phyloP scores from a whole-genome alignment of 2,888 invertebrate genomes.

The Anorthoa munda region DNA sequence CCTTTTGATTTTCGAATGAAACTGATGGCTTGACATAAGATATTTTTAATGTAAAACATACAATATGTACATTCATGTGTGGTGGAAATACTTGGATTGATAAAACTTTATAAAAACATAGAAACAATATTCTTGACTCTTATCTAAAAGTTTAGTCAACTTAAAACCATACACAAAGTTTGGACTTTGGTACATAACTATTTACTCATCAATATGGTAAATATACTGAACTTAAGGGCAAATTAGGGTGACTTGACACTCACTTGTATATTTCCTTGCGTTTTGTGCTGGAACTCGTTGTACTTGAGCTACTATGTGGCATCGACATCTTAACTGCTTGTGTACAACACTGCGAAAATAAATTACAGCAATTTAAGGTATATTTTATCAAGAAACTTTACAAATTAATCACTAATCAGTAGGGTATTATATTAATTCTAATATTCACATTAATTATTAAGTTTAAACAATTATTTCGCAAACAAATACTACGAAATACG shows the following conservation, averaged over 20 bases:
- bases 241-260: slow-evolving; percentile 58
- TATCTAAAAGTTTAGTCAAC: neutral
- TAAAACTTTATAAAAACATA: neutral
- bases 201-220: neutral
- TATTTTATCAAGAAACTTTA: neutral
- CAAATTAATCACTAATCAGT: neutral
- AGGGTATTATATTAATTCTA: neutral
- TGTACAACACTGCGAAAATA: slow-evolving; percentile 46
- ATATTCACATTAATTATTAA: neutral
- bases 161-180: neutral
- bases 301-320: slow-evolving; percentile 89
- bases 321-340: slow-evolving; percentile 82
- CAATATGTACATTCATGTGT: too few species aligned
- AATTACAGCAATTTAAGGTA: neutral
- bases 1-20: too few species aligned
- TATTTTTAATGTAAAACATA: neutral
- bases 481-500: slow-evolving; percentile 30
- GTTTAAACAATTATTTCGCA: slow-evolving; percentile 34
- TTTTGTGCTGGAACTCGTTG: slow-evolving; percentile 88
- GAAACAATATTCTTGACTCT: neutral
- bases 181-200: slow-evolving; percentile 25
- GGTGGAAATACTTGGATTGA: neutral
- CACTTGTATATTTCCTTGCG: slow-evolving; percentile 90
- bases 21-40: neutral
- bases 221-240: too few species aligned